Base-by-base conservation (phyloP, 2,888 invertebrate species). In the Melanophora roralis region DNA sequence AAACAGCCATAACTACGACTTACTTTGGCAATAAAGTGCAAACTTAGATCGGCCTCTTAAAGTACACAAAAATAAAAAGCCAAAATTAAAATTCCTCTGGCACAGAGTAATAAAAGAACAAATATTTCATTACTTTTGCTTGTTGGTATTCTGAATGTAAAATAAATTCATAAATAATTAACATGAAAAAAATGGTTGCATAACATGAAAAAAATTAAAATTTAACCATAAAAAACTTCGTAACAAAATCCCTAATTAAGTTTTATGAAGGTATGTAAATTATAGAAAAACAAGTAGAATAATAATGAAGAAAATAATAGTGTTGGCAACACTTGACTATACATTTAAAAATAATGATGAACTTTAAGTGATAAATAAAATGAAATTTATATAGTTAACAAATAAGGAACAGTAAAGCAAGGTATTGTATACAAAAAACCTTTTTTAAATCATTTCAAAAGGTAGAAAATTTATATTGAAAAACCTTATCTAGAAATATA, bases 121-220 rank as follows among this genome's bases (percentile, higher is more conserved):
- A 23, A 49, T 14, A 64, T 27, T 76, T 69, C 34, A 55, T 76
- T 27, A 27, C 27, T 3, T 71, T 45, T 34, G 14, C 16, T 16
- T 0, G 23, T 49, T 57, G 6, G 21, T 38, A 74, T 67, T 74
- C 67, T 59, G 19, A 9, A 67, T 51, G 51, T 55, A 47, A 53
- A 51, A 45, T 65, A 65, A 60, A 74, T 79, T 69, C 69, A 69
- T 65, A 79, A 69, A 74, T 64, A 75, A 71, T 69, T 74, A 69
- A 71, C 32, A 16, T 27, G 36, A 45, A 60, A 45, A 40, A 71
- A 45, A 40, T 51, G 40, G 53, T 71, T 71, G 71, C 71, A 71
- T 71, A 62, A 53, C 38, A 40, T 60, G 40, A 49, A 23, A 40
- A 59, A 59, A 27, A 6, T 27, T 27, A 27, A 27, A 27, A 27